Base-by-base conservation (phyloP, 1,140 invertebrate genomes). In the Paraescarpia echinospica region DNA sequence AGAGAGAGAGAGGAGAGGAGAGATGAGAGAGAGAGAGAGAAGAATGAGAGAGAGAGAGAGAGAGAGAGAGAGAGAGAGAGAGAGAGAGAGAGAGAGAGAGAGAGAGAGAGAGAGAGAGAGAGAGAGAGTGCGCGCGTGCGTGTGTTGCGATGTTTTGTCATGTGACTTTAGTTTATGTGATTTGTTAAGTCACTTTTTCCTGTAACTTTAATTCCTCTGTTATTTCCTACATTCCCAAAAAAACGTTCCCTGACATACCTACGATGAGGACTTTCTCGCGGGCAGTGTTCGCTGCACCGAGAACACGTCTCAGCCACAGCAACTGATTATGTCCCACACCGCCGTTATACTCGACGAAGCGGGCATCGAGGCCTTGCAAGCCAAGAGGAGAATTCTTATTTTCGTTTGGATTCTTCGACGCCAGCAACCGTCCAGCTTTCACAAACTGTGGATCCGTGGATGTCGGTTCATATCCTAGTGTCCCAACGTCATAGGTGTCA, bases 331-430 rank as follows among this genome's bases (percentile, higher is more conserved):
- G 33, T 35, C 94, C 93, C 14, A 96, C 34, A 12, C 94, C 95
- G 33, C 96, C 96, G 94, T 96, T 96, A 91, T 94, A 95, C 33
- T 94, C 92, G 27, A 95, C 94, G 94, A 96, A 96, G 18, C 95
- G 91, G 59, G 93, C 93, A 35, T 94, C 91, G 6, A 92, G 33
- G 9, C 94, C 95, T 33, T 94, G 48, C 27, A 96, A 91, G 92
- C 96, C 96, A 92, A n/a, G 92, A n/a, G 93, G 92, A 9, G 92
- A 91, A 93, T 95, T 95, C 90, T 93, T 93, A 91, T 96, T 93
- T 35, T 93, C 51, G 92, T 96, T 95, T 0, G 94, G 92, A 94
- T 96, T 96, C 33, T 95, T 93, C 31, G 33, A 77, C 91, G 59
- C 59, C 59, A 77, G 27, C 9, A 77, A 22, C 27, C 59, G 59